Conservation (phyloP, 1,140 invertebrate genomes). For the Drosophila mauritiana region DNA sequence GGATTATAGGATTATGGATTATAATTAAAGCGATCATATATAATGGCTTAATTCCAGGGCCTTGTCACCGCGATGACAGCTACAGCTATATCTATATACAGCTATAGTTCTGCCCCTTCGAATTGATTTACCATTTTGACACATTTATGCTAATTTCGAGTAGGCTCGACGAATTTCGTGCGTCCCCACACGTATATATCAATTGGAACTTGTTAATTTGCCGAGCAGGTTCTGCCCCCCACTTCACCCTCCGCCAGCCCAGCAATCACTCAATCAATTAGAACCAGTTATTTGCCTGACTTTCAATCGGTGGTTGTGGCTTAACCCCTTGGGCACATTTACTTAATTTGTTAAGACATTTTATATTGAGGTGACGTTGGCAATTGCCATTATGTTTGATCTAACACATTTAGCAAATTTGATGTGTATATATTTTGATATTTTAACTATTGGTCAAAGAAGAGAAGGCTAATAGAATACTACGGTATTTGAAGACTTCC, state of each 20-base stretch:
- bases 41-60: conserved; percentile 21
- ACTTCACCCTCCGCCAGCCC: conserved; percentile 18
- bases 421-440: background rate
- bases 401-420: background rate
- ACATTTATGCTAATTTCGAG: conserved; percentile 47
- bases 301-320: background rate
- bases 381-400: background rate
- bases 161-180: conserved; percentile 48
- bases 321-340: conserved; percentile 20
- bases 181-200: conserved; percentile 47
- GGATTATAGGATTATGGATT: conserved; percentile 6
- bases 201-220: conserved; percentile 78
- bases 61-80: conserved; percentile 32
- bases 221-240: conserved; percentile 61
- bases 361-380: background rate
- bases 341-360: background rate
- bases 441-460: no score
- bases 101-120: background rate
- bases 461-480: no score
- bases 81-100: background rate
- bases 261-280: conserved; percentile 46
- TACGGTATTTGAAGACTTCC: no score
- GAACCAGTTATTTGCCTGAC: conserved; percentile 38
- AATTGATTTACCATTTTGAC: conserved; percentile 50
- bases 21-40: conserved; percentile 28